Evolutionary conservation across 2,113 vertebrate genomes (phyloP).

Genomic region (Oophaga pumilio): DNA sequence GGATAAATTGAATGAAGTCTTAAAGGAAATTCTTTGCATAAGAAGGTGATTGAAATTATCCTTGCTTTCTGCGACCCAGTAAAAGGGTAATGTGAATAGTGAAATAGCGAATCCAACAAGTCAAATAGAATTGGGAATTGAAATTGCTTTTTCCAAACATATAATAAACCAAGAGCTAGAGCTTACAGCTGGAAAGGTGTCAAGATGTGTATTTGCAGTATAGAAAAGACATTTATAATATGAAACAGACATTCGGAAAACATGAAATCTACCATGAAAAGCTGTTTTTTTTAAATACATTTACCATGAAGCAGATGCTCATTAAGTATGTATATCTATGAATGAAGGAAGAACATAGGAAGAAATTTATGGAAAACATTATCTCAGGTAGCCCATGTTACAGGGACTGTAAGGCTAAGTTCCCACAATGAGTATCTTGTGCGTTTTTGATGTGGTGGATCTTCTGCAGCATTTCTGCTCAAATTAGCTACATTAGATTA

Average conservation of each 20-base stretch:
- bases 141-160: constrained; percentile 42
- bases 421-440: too few species aligned
- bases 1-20: constrained; percentile 38
- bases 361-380: too few species aligned
- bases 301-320: too few species aligned
- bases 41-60: constrained; percentile 46
- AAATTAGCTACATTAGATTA: too few species aligned
- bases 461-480: too few species aligned
- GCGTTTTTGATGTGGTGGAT: too few species aligned
- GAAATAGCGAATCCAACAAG: constrained; percentile 14
- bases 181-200: constrained; percentile 3
- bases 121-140: constrained; percentile 30
- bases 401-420: too few species aligned
- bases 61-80: constrained; percentile 14
- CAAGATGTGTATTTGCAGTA: not conserved
- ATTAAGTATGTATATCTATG: too few species aligned
- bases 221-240: not conserved
- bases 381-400: too few species aligned
- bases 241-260: not conserved
- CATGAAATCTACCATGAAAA: not conserved
- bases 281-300: not conserved
- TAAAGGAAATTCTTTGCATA: constrained; percentile 46
- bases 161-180: constrained; percentile 41
- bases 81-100: constrained; percentile 29
- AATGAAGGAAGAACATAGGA: too few species aligned